These are phyloP conservation scores for Euspilapteryx auroguttella DNA, from an alignment of 2,888 invertebrate species.

Conservation along the genomic window DNA sequence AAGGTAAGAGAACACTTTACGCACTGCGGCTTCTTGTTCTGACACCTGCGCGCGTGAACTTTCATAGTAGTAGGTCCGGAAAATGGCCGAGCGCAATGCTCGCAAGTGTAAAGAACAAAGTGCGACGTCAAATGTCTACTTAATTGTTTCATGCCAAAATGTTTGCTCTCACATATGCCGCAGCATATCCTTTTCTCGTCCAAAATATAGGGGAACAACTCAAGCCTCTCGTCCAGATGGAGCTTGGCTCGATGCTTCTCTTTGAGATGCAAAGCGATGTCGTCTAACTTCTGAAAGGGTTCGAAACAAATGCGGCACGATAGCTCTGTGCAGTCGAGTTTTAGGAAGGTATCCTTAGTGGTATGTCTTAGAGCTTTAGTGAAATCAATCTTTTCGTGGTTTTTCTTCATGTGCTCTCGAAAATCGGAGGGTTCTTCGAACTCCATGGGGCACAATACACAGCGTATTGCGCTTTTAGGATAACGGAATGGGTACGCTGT, in stretches of 20 bases:
- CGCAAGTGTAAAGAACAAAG: conserved; percentile 1
- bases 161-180: conserved; percentile 1
- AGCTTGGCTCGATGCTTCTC: neutral
- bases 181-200: conserved; percentile 1
- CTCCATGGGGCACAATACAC: conserved; percentile 29
- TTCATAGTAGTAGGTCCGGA: neutral
- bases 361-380: no score
- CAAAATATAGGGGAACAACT: conserved; percentile 2
- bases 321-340: conserved; percentile 22
- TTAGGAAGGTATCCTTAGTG: conserved; percentile 12
- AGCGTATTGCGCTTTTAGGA: conserved; percentile 26
- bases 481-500: conserved; percentile 37
- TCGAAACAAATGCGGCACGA: conserved; percentile 14
- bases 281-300: conserved; percentile 1
- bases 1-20: conserved; percentile 15
- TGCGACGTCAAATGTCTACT: conserved; percentile 3
- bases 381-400: no score
- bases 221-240: neutral
- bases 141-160: conserved; percentile 1
- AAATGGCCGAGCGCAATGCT: conserved; percentile 2
- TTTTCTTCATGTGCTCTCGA: conserved; percentile 23
- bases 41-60: conserved; percentile 7
- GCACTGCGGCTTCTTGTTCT: conserved; percentile 11
- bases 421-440: conserved; percentile 20
- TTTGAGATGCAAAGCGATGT: neutral